phyloP scores from a whole-genome alignment of 1,140 invertebrate species.

The Metopolophium dirhodum region DNA sequence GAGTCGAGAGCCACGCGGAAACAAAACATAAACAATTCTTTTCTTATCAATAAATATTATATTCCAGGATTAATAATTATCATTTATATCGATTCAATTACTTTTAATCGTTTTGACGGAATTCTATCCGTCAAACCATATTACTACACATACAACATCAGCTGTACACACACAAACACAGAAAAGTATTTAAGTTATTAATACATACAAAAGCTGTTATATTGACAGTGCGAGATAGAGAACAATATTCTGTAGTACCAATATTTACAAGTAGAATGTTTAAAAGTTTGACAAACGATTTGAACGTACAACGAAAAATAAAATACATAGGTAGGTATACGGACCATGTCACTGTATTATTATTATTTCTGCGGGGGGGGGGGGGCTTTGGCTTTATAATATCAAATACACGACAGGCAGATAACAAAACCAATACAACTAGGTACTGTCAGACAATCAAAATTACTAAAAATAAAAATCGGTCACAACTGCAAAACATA shows the following conservation, averaged over 20 bases:
- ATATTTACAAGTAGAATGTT: slow-evolving; percentile 14
- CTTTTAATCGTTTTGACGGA: neutral
- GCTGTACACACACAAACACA: neutral
- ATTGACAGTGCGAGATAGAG: neutral
- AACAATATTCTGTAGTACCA: neutral
- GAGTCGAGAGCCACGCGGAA: neutral
- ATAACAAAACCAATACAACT: neutral
- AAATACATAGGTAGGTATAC: neutral
- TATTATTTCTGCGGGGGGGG: neutral
- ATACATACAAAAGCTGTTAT: neutral
- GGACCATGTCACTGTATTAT: neutral
- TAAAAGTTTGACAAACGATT: slow-evolving; percentile 3
- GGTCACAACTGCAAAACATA: neutral
- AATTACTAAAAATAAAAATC: neutral
- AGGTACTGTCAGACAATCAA: neutral
- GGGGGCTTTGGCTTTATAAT: neutral
- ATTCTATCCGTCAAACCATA: neutral
- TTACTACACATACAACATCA: neutral
- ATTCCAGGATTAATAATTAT: neutral
- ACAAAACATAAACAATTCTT: neutral
- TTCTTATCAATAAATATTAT: neutral
- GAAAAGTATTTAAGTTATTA: neutral
- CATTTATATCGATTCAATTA: neutral
- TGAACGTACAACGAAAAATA: neutral
- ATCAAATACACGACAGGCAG: neutral